phyloP scores from a whole-genome alignment of 2,797 vertebrate species.

The Cheirogaleus major region DNA sequence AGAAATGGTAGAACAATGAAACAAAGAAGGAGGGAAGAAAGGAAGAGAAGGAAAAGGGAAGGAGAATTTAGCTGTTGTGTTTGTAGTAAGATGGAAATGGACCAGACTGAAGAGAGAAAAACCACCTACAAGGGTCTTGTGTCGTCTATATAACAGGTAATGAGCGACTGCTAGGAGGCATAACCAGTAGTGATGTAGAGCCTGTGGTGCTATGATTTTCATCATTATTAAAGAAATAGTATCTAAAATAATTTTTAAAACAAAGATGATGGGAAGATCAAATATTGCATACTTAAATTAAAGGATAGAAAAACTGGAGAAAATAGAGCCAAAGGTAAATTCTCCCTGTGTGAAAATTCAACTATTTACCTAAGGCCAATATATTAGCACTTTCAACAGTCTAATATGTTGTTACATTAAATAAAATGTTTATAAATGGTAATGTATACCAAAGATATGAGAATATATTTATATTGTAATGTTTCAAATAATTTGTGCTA shows the following conservation, averaged over 20 bases:
- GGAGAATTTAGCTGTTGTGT: background rate
- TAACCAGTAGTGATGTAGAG: background rate
- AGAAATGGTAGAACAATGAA: background rate
- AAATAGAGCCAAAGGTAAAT: background rate
- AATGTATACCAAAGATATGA: background rate
- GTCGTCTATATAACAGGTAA: background rate
- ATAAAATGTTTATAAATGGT: background rate
- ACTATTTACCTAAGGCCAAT: background rate
- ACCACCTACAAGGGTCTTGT: background rate
- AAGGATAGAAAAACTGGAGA: background rate
- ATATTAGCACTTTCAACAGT: background rate
- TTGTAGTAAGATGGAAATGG: background rate
- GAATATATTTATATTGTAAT: background rate
- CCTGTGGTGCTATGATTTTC: background rate
- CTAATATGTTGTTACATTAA: conserved; percentile 10
- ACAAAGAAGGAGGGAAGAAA: background rate
- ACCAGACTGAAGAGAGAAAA: background rate
- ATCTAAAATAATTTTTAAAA: background rate
- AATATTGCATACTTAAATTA: conserved; percentile 33
- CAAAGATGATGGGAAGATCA: background rate
- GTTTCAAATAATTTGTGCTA: conserved; percentile 15
- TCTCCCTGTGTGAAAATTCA: background rate
- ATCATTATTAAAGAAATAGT: background rate
- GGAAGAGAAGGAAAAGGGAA: background rate
- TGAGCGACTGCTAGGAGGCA: background rate